Conservation (phyloP, 2,888 invertebrate genomes). For the Strigamia maritima region DNA sequence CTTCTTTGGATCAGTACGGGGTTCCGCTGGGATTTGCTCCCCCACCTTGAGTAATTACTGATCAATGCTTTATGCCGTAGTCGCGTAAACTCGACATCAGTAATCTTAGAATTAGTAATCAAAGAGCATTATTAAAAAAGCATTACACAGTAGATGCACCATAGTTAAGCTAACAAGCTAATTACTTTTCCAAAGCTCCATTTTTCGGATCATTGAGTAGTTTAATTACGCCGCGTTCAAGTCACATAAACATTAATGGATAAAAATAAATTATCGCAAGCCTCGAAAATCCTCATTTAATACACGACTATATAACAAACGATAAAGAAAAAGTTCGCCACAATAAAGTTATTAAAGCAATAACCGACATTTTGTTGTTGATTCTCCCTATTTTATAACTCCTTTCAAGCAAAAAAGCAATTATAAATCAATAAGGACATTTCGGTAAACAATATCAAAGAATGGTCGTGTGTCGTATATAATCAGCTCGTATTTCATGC, state of each 20-base stretch:
- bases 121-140: not conserved
- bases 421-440: slow-evolving; percentile 30
- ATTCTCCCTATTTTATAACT: slow-evolving; percentile 14
- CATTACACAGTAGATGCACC: not conserved
- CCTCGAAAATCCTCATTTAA: slow-evolving; percentile 19
- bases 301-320: slow-evolving; percentile 1
- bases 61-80: too few species aligned
- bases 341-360: slow-evolving; percentile 31
- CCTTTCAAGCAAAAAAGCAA: slow-evolving; percentile 17
- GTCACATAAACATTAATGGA: slow-evolving; percentile 18
- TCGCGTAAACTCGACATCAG: not conserved
- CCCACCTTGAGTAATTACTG: too few species aligned
- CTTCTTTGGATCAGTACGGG: too few species aligned
- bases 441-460: slow-evolving; percentile 30
- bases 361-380: slow-evolving; percentile 22
- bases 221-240: not conserved
- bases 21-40: too few species aligned
- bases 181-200: not conserved
- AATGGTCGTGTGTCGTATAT: slow-evolving; percentile 32
- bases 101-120: not conserved
- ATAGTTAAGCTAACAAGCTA: not conserved
- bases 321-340: slow-evolving; percentile 6
- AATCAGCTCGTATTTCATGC: slow-evolving; percentile 32
- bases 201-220: slow-evolving; percentile 22
- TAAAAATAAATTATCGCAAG: slow-evolving; percentile 19